Evolutionary conservation across 2,113 vertebrate species (phyloP), one percentile per base, ranked within the genome.

Genomic region (Jaculus jaculus): DNA sequence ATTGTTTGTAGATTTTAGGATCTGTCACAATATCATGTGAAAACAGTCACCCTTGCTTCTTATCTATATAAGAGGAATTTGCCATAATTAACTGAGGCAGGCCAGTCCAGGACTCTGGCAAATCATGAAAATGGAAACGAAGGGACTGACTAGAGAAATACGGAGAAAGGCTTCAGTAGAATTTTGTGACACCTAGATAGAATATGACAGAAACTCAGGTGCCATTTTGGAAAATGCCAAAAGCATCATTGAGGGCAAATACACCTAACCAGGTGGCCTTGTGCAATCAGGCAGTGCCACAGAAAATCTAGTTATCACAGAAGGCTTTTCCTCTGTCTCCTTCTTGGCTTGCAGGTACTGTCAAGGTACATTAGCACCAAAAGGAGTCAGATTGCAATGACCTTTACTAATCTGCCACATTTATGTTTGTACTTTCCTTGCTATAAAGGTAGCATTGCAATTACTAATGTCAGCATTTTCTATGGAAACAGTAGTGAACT

Each of bases 401-500:
- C 94, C 94, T 98, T 98, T 97, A 95, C 93, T 93, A 97, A 98
- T 97, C 97, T 58, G 47, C 91, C 2, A 5, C 89, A 78, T 97
- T 97, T 75, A 68, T 79, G 87, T 97, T 97, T 93, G 69, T 94
- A 63, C 39, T 92, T 96, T 87, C 86, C 26, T 42, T 60, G 11
- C 68, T 82, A 51, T 93, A 96, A 96, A 92, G 80, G 77, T 96
- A 97, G 95, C 85, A 78, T 92, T 95, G 85, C 74, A 92, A 82
- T 97, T 97, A 94, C 71, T 77, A 7, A 96, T 97, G 91, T 97
- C 97, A 98, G 97, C 96, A 88, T 81, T 97, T 98, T 96, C 81
- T 90, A 85, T 79, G 93, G 94, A 95, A 98, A 96, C 87, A 84
- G 86, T 91, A 90, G 77, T 94, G 93, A 97, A 96, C 96, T 98